phyloP scores from a whole-genome alignment of 2,113 vertebrate species.

The Cranoglanis bouderius region DNA sequence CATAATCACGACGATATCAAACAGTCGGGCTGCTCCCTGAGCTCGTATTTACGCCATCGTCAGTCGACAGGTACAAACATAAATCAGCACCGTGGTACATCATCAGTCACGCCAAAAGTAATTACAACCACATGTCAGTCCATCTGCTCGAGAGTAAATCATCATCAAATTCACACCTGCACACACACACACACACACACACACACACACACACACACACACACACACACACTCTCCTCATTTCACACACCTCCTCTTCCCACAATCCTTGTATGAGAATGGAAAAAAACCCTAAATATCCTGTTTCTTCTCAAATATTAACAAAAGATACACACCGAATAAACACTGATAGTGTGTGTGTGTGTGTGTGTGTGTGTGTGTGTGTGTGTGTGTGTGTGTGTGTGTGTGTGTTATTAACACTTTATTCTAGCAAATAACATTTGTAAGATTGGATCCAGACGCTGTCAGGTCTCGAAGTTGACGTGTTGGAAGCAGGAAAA shows the following conservation, averaged over 20 bases:
- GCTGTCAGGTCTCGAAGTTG: too few relatives aligned
- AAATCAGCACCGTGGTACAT: not conserved
- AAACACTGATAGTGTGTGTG: not conserved
- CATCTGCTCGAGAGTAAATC: not conserved
- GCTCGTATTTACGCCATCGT: not conserved
- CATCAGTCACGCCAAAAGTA: not conserved
- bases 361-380: too few relatives aligned
- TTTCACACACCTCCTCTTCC: not conserved
- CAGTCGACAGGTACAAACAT: not conserved
- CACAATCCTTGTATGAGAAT: not conserved
- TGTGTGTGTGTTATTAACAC: too few relatives aligned
- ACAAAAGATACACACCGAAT: not conserved
- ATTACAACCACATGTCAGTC: constrained; percentile 3
- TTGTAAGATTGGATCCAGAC: too few relatives aligned
- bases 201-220: constrained; percentile 7
- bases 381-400: too few relatives aligned
- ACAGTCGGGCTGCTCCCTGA: not conserved
- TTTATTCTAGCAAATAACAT: too few relatives aligned
- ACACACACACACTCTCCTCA: not conserved
- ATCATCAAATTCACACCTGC: not conserved
- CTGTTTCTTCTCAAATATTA: constrained; percentile 17
- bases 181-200: not conserved
- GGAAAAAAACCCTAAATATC: not conserved
- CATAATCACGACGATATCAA: not conserved
- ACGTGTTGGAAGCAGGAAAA: too few relatives aligned